A percentile compares a stretch with the other conserved stretches of the same genome.
These are phyloP conservation scores for Helicolenus hilgendorfi DNA, from an alignment of 2,797 vertebrate species.

Conservation along the genomic window DNA sequence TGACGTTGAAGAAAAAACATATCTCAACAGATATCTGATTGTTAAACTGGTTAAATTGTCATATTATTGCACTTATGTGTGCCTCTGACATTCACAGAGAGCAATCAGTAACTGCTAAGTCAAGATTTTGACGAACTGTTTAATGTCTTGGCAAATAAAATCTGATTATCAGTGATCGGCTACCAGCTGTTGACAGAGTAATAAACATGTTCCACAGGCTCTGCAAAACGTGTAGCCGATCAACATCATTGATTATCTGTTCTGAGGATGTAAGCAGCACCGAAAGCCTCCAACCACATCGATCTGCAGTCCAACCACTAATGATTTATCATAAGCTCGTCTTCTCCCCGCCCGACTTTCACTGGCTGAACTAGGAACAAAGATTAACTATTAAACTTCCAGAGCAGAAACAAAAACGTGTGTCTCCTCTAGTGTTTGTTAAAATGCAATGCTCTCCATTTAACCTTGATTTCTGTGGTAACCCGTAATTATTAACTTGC, in stretches of 20 bases:
- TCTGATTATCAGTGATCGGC: background rate
- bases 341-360: background rate
- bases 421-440: background rate
- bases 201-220: background rate
- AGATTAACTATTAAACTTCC: background rate
- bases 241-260: background rate
- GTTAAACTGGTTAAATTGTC: background rate
- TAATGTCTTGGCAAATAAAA: background rate
- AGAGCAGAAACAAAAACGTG: background rate
- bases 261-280: background rate
- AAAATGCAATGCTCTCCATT: background rate
- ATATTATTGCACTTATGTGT: background rate
- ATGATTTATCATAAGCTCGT: background rate
- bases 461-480: background rate
- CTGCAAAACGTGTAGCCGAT: background rate
- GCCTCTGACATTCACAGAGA: background rate
- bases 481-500: background rate
- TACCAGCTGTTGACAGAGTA: background rate
- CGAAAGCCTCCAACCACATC: background rate
- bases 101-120: background rate
- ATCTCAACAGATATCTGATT: background rate
- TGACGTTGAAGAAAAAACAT: background rate
- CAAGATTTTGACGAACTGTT: background rate
- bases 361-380: background rate
- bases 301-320: background rate